Evolutionary conservation across 1,140 invertebrate species (phyloP), one percentile per base, ranked within the genome.

Genomic region (Drosophila malerkotliana): DNA sequence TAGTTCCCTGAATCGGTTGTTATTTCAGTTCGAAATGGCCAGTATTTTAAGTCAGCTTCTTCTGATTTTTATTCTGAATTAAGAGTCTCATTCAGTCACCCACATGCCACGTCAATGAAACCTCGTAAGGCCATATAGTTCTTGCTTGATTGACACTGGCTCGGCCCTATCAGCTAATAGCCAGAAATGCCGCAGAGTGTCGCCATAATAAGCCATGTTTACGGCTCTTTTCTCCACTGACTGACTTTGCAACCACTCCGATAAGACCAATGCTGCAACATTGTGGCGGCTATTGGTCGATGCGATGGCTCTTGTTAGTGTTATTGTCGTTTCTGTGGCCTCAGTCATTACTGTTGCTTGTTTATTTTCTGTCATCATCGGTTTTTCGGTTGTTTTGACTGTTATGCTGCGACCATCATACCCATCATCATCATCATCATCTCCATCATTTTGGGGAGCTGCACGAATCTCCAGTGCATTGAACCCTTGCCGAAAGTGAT

Each of bases 401-500:
- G 30, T 28, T 75, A 56, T 80, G 59, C 76, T 66, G 37, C 68
- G 71, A 55, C 60, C 55, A 55, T 56, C 56, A 71, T 79, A 5
- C 26, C 26, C 26, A 28, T 28, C 26, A 5, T 47, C 44, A 44
- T 37, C 30, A 32, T 41, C 14, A 15, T 75, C 66, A 80, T 62
- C 58, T 60, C 67, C 75, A 78, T 79, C 34, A 71, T 39, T 75
- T 54, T 37, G 34, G 57, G 56, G 26, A 63, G 61, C 76, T 69
- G 76, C 76, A 80, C 78, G 78, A 80, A 80, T 61, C 67, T 55
- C 52, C 12, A 59, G 32, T 73, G 57, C 81, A 80, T 64, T 85
- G 81, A 84, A 84, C 80, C 66, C 62, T 68, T 69, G 63, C 69
- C 64, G 67, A 84, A 84, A 84, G 81, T 85, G 80, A 84, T 80